phyloP scores from a whole-genome alignment of 2,888 invertebrate species.

The Candidula unifasciata region DNA sequence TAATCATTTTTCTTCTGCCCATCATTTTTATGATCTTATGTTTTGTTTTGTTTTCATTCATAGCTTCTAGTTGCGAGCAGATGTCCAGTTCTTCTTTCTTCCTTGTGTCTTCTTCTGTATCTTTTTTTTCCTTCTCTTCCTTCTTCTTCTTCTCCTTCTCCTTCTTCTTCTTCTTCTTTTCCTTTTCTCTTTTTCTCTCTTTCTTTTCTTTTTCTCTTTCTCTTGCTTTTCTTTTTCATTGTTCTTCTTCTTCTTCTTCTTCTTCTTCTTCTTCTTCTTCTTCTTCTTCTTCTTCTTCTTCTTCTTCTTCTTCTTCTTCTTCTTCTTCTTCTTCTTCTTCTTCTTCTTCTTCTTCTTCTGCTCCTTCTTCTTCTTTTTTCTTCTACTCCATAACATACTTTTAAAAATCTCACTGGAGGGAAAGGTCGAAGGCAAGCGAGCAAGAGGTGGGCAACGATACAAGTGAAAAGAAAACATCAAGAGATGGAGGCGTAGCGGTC shows the following conservation, averaged over 20 bases:
- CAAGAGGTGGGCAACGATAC: too few relatives aligned
- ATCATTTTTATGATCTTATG: too few relatives aligned
- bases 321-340: too few relatives aligned
- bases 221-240: too few relatives aligned
- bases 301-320: not conserved
- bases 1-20: too few relatives aligned
- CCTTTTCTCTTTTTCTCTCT: not conserved
- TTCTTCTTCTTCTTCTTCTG: too few relatives aligned
- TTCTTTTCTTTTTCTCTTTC: not conserved
- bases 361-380: too few relatives aligned
- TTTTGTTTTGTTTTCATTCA: too few relatives aligned
- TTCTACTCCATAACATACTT: not conserved
- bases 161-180: not conserved
- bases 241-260: not conserved
- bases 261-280: not conserved
- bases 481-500: not conserved
- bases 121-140: too few relatives aligned
- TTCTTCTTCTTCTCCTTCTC: not conserved
- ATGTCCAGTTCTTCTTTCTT: not conserved
- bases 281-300: not conserved
- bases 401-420: too few relatives aligned
- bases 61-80: not conserved
- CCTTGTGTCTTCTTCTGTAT: too few relatives aligned
- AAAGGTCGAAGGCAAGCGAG: too few relatives aligned
- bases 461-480: not conserved